Evolutionary conservation across 1,140 invertebrate species (phyloP).

Genomic region (Aphelenchoides besseyi): DNA sequence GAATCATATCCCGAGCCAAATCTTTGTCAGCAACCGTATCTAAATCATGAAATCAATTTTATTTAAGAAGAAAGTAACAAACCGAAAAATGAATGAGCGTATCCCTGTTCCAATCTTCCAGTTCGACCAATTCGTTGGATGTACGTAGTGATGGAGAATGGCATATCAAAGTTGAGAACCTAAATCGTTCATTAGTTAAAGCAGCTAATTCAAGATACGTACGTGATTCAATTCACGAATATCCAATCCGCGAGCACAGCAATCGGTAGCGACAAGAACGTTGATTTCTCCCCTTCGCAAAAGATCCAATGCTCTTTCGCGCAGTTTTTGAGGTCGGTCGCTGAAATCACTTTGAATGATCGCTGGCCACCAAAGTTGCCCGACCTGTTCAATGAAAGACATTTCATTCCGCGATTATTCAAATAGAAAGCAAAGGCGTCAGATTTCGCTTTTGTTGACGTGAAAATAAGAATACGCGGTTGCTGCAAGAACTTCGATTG

Average conservation of each 20-base stretch:
- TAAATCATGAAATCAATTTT: neutral
- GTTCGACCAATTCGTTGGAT: conserved; percentile 85
- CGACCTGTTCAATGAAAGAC: conserved; percentile 30
- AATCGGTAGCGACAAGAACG: conserved; percentile 84
- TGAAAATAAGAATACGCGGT: conserved; percentile 77
- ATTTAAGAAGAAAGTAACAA: neutral
- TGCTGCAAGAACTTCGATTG: neutral
- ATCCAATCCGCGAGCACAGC: conserved; percentile 84
- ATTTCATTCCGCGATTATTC: conserved; percentile 60
- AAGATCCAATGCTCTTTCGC: conserved; percentile 79
- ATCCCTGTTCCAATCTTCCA: conserved; percentile 65
- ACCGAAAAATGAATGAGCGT: conserved; percentile 37
- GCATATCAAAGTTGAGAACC: conserved; percentile 87
- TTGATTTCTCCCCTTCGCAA: conserved; percentile 71
- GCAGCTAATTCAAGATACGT: neutral
- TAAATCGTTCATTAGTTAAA: conserved; percentile 62
- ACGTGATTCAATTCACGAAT: conserved; percentile 83
- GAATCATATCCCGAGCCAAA: conserved; percentile 26
- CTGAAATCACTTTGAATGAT: conserved; percentile 48
- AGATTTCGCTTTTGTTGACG: conserved; percentile 81
- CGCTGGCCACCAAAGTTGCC: neutral
- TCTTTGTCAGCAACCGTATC: conserved; percentile 34
- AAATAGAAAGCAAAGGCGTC: conserved; percentile 80
- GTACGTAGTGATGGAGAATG: conserved; percentile 84
- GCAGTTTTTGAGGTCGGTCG: conserved; percentile 79